phyloP scores from a whole-genome alignment of 2,888 invertebrate species.

The Plagodis dolabraria region DNA sequence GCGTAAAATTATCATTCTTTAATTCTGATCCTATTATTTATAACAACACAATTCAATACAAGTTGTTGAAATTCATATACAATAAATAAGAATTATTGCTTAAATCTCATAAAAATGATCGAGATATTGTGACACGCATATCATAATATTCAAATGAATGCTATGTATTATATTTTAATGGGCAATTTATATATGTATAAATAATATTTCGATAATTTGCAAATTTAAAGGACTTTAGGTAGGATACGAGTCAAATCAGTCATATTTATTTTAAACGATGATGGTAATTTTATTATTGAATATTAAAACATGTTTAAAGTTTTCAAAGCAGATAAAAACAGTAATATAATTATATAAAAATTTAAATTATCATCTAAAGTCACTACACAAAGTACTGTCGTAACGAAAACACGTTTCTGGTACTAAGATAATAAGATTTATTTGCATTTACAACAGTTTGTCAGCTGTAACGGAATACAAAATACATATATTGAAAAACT shows the following conservation, averaged over 20 bases:
- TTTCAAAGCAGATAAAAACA: conserved; percentile 1
- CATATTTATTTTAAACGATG: conserved; percentile 19
- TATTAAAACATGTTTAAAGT: conserved; percentile 1
- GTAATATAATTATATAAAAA: conserved; percentile 1
- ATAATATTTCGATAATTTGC: conserved; percentile 27
- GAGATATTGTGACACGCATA: conserved; percentile 21
- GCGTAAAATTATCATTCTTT: conserved; percentile 9
- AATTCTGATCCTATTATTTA: conserved; percentile 32
- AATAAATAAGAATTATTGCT: conserved; percentile 33
- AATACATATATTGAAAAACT: too few species aligned
- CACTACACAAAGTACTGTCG: too few species aligned
- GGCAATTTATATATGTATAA: conserved; percentile 29
- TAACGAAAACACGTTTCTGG: too few species aligned
- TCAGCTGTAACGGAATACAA: too few species aligned
- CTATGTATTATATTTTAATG: conserved; percentile 27
- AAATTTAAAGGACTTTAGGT: conserved; percentile 21
- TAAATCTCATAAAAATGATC: conserved; percentile 20
- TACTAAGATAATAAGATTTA: too few species aligned
- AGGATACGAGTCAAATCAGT: conserved; percentile 23
- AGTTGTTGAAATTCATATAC: conserved; percentile 26
- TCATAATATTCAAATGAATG: conserved; percentile 28
- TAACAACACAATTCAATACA: conserved; percentile 16
- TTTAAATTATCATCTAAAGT: not conserved
- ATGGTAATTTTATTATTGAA: conserved; percentile 11
- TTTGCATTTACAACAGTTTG: too few species aligned